Conservation (phyloP, 2,888 invertebrate species). For the Orthosia gothica region DNA sequence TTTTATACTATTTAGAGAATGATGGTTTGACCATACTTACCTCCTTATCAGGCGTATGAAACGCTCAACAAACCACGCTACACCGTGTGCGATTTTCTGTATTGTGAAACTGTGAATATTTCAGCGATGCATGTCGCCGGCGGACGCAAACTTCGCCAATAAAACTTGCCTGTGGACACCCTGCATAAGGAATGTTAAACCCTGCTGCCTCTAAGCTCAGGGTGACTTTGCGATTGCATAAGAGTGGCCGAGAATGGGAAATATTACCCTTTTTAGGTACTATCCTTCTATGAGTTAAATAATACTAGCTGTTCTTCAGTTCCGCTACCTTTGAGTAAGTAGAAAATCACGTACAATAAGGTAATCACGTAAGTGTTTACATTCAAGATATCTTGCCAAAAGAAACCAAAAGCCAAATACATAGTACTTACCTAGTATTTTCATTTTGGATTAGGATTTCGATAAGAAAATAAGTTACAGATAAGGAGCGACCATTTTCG, state of each 20-base stretch:
- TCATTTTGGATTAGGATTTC: too few relatives aligned
- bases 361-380: too few relatives aligned
- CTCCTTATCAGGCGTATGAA: not conserved
- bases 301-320: not conserved
- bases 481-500: too few relatives aligned
- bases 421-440: too few relatives aligned
- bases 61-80: not conserved
- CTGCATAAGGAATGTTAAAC: slow-evolving; percentile 10
- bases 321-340: too few relatives aligned
- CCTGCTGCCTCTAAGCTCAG: not conserved
- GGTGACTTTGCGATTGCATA: not conserved
- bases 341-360: too few relatives aligned
- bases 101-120: not conserved
- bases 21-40: too few relatives aligned
- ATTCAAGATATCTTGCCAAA: too few relatives aligned
- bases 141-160: slow-evolving; percentile 7
- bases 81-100: not conserved
- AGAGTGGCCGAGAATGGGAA: not conserved
- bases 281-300: not conserved
- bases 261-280: not conserved
- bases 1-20: too few relatives aligned
- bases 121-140: not conserved
- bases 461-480: too few relatives aligned
- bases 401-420: too few relatives aligned
- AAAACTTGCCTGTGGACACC: slow-evolving; percentile 10